Conservation (phyloP, 2,797 vertebrate genomes). For the Microctenopoma lineatum region DNA sequence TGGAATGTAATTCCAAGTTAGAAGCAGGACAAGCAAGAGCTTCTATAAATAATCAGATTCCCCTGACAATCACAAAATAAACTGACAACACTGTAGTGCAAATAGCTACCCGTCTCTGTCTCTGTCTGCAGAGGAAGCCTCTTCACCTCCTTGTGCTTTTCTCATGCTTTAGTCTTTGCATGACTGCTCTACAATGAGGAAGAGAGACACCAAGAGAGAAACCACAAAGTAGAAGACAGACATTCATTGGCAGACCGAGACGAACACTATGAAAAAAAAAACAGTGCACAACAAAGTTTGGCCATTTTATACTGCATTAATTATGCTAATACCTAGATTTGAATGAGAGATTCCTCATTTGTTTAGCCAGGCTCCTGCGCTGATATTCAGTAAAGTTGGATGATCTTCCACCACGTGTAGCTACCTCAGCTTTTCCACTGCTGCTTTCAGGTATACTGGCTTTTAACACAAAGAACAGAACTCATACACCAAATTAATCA, state of each 20-base stretch:
- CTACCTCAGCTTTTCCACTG: slow-evolving; percentile 31
- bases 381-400: slow-evolving; percentile 32
- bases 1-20: slow-evolving; percentile 64
- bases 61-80: slow-evolving; percentile 63
- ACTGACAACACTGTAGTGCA: slow-evolving; percentile 43
- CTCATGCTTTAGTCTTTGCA: neutral
- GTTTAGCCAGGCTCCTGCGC: slow-evolving; percentile 29
- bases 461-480: slow-evolving; percentile 19
- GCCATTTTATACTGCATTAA: neutral
- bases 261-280: neutral
- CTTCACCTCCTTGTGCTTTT: slow-evolving; percentile 33
- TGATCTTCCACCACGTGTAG: slow-evolving; percentile 29
- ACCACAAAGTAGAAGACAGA: slow-evolving; percentile 7
- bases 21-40: slow-evolving; percentile 60
- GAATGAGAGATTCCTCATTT: neutral
- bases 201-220: neutral
- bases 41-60: slow-evolving; percentile 71
- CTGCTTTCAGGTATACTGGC: neutral
- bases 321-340: neutral
- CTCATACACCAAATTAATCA: neutral
- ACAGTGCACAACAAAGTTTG: neutral
- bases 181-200: neutral
- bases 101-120: slow-evolving; percentile 29
- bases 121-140: slow-evolving; percentile 35
- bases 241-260: neutral